Conservation (phyloP, 2,113 vertebrate genomes). For the Tringa solitaria region DNA sequence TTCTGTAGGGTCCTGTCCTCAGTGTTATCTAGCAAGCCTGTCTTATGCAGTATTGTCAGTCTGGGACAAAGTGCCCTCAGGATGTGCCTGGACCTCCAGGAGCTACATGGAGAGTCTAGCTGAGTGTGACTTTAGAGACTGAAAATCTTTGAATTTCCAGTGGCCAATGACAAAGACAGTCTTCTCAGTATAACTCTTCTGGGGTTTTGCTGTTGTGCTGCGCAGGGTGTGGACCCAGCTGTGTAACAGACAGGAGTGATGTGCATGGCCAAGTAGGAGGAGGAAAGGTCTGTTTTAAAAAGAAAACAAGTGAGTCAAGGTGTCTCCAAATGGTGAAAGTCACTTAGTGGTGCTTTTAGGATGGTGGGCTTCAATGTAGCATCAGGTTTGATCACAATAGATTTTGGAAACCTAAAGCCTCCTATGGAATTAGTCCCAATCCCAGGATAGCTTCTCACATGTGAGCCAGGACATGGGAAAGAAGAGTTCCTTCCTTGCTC, state of each 20-base stretch:
- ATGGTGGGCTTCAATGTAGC: not conserved
- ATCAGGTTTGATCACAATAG: not conserved
- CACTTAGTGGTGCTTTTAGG: not conserved
- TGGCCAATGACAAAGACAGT: not conserved
- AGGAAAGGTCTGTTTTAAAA: not conserved
- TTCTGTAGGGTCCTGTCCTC: not conserved
- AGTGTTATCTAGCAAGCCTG: not conserved
- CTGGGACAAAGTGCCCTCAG: not conserved
- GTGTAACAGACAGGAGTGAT: not conserved
- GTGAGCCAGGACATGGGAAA: not conserved
- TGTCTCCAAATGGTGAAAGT: not conserved
- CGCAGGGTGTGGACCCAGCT: not conserved
- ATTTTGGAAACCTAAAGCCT: not conserved
- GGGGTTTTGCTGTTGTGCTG: not conserved
- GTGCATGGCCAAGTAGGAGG: accelerated
- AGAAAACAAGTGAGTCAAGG: not conserved
- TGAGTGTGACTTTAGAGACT: not conserved
- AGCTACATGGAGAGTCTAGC: not conserved
- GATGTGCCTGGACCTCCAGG: not conserved
- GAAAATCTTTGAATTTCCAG: not conserved
- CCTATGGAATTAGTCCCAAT: not conserved
- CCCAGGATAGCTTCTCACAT: not conserved
- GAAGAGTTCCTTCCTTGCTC: not conserved
- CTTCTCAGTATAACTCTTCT: not conserved
- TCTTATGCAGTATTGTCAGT: not conserved